These are phyloP conservation scores for Dasysyrphus tricinctus DNA, from an alignment of 2,888 invertebrate species.

Conservation along the genomic window DNA sequence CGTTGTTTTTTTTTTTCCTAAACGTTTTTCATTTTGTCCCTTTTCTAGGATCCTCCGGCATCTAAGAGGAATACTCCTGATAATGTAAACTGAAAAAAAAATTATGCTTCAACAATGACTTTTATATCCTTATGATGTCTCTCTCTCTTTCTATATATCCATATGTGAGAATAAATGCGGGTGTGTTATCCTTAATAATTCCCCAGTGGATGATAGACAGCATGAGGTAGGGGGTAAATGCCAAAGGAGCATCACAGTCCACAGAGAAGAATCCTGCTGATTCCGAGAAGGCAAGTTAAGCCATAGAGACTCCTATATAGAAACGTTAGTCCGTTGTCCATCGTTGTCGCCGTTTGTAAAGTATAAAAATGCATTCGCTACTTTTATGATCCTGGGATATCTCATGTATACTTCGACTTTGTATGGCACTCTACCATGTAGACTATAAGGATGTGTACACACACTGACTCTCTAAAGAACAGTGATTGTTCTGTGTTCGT, in stretches of 20 bases:
- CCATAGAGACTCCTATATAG: background rate
- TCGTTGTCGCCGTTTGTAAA: constrained; percentile 22
- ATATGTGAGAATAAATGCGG: constrained; percentile 54
- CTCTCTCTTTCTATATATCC: background rate
- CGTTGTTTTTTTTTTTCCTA: constrained; percentile 7
- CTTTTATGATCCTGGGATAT: constrained; percentile 20
- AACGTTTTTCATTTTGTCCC: constrained; percentile 9
- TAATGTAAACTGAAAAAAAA: constrained; percentile 33
- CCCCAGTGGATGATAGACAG: constrained; percentile 34
- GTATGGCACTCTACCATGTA: background rate
- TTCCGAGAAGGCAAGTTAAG: constrained; percentile 10
- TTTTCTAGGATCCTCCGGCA: background rate
- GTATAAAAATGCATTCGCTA: constrained; percentile 53
- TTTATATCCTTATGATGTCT: constrained; percentile 30
- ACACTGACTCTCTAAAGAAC: constrained; percentile 16
- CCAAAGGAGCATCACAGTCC: constrained; percentile 12
- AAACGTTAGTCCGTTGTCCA: constrained; percentile 8
- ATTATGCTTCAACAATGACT: constrained; percentile 32
- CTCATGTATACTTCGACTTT: constrained; percentile 25
- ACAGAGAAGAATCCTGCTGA: constrained; percentile 31
- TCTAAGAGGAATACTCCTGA: constrained; percentile 25
- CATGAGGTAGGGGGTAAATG: background rate
- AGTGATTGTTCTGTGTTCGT: constrained; percentile 49
- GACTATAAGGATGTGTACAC: constrained; percentile 19
- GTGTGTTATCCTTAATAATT: constrained; percentile 58